Evolutionary conservation across 2,888 invertebrate species (phyloP), one percentile per base, ranked within the genome.

Genomic region (Dolichopus griseipennis): DNA sequence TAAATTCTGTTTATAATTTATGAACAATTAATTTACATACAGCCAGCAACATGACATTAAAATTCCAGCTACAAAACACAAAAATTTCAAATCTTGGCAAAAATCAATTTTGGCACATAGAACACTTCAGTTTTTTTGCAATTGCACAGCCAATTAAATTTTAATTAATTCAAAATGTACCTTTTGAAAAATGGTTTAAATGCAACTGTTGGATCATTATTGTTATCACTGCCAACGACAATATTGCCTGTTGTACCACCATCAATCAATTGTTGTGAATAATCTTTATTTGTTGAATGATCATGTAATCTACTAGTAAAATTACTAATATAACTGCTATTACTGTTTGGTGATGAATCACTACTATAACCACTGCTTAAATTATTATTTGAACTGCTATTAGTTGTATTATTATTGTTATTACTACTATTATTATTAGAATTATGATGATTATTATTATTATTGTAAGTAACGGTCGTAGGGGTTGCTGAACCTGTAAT

Each of bases 141-240:
- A 52, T n/a, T 52, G 64, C 70, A 83, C 83, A 52, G 52, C 52
- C 52, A 52, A 52, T 52, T 52, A 52, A 52, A 6, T 52, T 52
- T 84, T 52, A 12, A 12, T 52, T 52, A 18, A 18, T 52, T 52
- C 27, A 12, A 52, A 52, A 52, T 52, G 52, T 80, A 93, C 93
- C 92, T 92, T 85, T 93, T 94, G 82, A 93, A 93, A 82, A 93
- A 92, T 72, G 93, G 93, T 83, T 93, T 93, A 83, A 93, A 93
- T 68, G 91, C 87, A 34, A 67, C 67, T 27, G 64, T 10, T 20
- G n/a, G 18, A 64, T 61, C 64, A 34, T 65, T 65, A 61, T 69
- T 67, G n/a, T 65, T 66, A 15, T 64, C 66, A 73, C 82, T 73
- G 71, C 79, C 72, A 68, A 79, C 78, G 5, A 27, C 27, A 4